These are phyloP conservation scores for Itoplectis maculator DNA, from an alignment of 2,888 invertebrate species.

Conservation along the genomic window DNA sequence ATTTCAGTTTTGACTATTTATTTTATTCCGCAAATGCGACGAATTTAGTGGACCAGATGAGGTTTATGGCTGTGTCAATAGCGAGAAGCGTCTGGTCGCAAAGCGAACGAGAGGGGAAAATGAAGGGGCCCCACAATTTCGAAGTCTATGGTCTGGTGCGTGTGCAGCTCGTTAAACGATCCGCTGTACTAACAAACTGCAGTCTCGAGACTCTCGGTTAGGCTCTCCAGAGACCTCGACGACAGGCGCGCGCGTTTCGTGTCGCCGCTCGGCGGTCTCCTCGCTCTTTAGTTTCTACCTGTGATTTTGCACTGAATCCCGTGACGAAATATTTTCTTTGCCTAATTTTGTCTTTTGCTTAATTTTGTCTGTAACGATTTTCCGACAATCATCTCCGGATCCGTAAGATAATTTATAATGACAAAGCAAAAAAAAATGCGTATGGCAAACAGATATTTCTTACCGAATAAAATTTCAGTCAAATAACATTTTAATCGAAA, in stretches of 20 bases:
- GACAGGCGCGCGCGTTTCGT: neutral
- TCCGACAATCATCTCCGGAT: no score
- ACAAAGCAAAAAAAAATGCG: no score
- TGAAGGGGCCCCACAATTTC: neutral
- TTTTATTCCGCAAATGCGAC: neutral
- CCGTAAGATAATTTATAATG: no score
- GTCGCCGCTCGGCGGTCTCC: no score
- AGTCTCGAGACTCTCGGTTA: slow-evolving; percentile 17
- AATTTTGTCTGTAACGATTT: no score
- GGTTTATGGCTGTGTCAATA: slow-evolving; percentile 1
- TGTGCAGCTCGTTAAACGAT: slow-evolving; percentile 45
- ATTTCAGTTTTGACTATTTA: neutral
- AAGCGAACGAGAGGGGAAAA: neutral
- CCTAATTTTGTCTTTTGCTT: no score
- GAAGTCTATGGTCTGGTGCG: slow-evolving; percentile 21
- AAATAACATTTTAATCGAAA: no score
- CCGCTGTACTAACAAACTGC: slow-evolving; percentile 32
- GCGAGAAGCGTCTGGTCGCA: neutral
- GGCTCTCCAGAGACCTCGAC: slow-evolving; percentile 17
- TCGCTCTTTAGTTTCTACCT: slow-evolving; percentile 30
- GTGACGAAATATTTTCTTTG: no score
- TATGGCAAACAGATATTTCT: no score
- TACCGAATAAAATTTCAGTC: no score
- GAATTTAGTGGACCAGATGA: slow-evolving; percentile 29
- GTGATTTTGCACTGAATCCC: neutral